These are phyloP conservation scores for Leptopilina syphax DNA, from an alignment of 2,888 invertebrate species.

Conservation along the genomic window DNA sequence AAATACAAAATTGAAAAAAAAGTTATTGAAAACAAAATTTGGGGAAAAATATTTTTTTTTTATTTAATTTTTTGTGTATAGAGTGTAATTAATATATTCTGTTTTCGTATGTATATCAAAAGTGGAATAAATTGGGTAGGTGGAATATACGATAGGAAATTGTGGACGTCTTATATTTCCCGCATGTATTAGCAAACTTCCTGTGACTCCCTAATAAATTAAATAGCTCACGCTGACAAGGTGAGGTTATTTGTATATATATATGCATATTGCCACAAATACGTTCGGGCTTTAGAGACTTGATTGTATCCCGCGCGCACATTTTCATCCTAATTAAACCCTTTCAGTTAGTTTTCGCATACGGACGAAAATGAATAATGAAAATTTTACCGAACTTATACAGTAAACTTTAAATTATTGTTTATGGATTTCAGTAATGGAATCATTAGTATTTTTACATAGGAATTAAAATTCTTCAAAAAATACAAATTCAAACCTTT, in stretches of 20 bases:
- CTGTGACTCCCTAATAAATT: slow-evolving; percentile 52
- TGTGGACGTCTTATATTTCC: slow-evolving; percentile 54
- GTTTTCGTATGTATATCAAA: neutral
- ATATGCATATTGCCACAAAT: slow-evolving; percentile 13
- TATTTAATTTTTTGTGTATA: neutral
- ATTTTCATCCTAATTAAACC: slow-evolving; percentile 19
- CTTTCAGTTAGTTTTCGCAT: neutral
- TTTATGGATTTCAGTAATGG: no score
- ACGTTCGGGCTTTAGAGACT: slow-evolving; percentile 12
- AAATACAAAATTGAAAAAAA: no score
- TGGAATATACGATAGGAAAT: slow-evolving; percentile 45
- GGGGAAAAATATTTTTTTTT: no score
- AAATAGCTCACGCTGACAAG: slow-evolving; percentile 47
- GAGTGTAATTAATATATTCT: neutral
- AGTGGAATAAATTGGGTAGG: slow-evolving; percentile 19
- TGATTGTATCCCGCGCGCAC: slow-evolving; percentile 3
- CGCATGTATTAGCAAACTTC: slow-evolving; percentile 54
- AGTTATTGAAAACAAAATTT: no score
- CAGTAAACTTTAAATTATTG: no score
- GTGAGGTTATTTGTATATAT: slow-evolving; percentile 41
- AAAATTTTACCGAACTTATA: no score
- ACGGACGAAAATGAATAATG: no score
- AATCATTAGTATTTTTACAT: no score
- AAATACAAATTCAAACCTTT: no score
- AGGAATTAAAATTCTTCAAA: no score